Percentiles rank a stretch among this genome's conserved stretches.
These are phyloP conservation scores for Ecliptopera silaceata DNA, from an alignment of 2,888 invertebrate genomes.

Conservation along the genomic window DNA sequence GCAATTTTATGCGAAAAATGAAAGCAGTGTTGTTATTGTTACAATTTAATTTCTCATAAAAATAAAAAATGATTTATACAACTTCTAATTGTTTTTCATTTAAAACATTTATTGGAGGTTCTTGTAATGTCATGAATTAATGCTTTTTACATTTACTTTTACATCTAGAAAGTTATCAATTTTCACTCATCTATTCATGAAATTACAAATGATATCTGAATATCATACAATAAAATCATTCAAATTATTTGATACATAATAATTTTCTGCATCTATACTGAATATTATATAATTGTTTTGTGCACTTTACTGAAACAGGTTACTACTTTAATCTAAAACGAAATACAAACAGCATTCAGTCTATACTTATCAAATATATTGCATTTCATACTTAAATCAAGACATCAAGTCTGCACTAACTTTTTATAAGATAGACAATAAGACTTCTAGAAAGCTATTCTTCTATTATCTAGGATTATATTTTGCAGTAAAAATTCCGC, in stretches of 20 bases:
- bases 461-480: neutral
- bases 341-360: conserved; percentile 12
- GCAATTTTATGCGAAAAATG: conserved; percentile 8
- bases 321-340: conserved; percentile 35
- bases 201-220: no score
- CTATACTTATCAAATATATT: conserved; percentile 1
- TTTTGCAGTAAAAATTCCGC: no score
- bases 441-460: neutral
- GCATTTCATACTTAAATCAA: neutral
- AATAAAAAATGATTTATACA: conserved; percentile 72
- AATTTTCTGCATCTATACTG: no score
- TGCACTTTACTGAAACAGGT: neutral
- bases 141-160: conserved; percentile 10
- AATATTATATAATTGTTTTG: neutral
- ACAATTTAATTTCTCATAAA: conserved; percentile 62
- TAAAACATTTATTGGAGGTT: conserved; percentile 29
- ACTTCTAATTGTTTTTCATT: conserved; percentile 45
- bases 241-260: no score
- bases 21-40: conserved; percentile 41
- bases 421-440: neutral
- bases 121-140: conserved; percentile 35
- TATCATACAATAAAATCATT: no score
- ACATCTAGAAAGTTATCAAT: neutral
- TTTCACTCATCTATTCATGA: conserved; percentile 15
- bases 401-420: no score